These are phyloP conservation scores for Mactromeris polynyma DNA, from an alignment of 2,888 invertebrate species.

Conservation along the genomic window DNA sequence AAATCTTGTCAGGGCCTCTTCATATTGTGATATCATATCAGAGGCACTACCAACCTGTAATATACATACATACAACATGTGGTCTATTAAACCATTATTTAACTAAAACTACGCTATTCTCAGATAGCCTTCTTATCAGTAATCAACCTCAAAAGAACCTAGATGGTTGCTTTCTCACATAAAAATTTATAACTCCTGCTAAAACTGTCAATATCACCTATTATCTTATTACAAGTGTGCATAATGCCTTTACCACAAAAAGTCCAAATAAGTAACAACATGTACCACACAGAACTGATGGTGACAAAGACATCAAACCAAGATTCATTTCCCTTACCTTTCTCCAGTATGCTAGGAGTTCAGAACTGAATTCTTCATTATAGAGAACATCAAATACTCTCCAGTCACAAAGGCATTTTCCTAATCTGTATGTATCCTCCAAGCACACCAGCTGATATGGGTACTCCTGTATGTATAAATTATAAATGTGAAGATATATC, in stretches of 20 bases:
- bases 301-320: neutral
- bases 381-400: slow-evolving; percentile 84
- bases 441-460: slow-evolving; percentile 84
- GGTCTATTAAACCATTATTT: neutral
- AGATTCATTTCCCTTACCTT: slow-evolving; percentile 75
- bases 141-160: no score
- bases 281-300: no score
- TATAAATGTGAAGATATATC: neutral
- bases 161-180: no score
- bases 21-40: slow-evolving; percentile 84
- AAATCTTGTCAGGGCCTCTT: slow-evolving; percentile 79
- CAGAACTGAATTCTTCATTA: slow-evolving; percentile 85
- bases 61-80: neutral
- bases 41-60: slow-evolving; percentile 82
- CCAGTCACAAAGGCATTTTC: slow-evolving; percentile 84
- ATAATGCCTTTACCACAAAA: no score
- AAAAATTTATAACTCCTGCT: no score
- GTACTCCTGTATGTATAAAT: slow-evolving; percentile 79
- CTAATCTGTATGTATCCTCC: slow-evolving; percentile 82
- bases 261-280: no score
- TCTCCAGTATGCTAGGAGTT: slow-evolving; percentile 84
- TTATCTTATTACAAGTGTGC: no score
- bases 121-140: no score
- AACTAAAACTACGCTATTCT: no score
- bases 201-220: no score